A percentile compares a stretch with the other conserved stretches of the same genome.
These are phyloP conservation scores for Poecilia velifera DNA, from an alignment of 2,797 vertebrate genomes.

Conservation along the genomic window DNA sequence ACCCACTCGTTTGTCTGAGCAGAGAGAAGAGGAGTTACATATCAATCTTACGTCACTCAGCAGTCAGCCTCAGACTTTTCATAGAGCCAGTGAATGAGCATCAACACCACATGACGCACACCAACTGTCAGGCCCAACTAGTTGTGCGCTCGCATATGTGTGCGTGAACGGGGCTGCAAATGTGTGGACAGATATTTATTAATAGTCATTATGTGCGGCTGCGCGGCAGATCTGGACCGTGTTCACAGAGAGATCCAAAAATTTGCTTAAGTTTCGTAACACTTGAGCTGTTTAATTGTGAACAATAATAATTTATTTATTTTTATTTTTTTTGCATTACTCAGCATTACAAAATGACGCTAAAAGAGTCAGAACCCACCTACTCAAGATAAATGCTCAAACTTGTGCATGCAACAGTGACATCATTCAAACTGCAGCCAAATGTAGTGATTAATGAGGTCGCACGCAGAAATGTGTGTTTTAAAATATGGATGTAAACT, in stretches of 20 bases:
- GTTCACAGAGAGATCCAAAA: background rate
- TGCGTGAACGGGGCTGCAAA: slow-evolving; percentile 25
- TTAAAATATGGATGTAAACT: background rate
- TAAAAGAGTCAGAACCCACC: slow-evolving; percentile 42
- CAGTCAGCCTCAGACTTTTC: slow-evolving; percentile 73
- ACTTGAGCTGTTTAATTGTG: background rate
- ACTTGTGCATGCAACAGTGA: background rate
- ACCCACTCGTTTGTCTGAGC: slow-evolving; percentile 78
- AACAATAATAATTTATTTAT: no score
- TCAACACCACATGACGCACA: slow-evolving; percentile 64
- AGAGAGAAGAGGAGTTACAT: slow-evolving; percentile 75
- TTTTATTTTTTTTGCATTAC: background rate
- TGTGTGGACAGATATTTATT: slow-evolving; percentile 24
- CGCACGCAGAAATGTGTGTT: slow-evolving; percentile 24
- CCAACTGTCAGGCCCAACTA: slow-evolving; percentile 62
- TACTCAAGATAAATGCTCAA: slow-evolving; percentile 57
- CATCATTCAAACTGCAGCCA: slow-evolving; percentile 25
- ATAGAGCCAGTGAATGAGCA: slow-evolving; percentile 72
- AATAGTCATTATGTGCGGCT: slow-evolving; percentile 7
- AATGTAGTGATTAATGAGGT: slow-evolving; percentile 43
- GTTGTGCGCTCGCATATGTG: slow-evolving; percentile 22
- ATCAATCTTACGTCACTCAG: slow-evolving; percentile 82
- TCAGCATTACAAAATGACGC: slow-evolving; percentile 19
- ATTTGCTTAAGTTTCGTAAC: background rate
- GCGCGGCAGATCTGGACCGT: background rate